Conservation (phyloP, 92 coral and sea anemone genomes). For the Parazoanthus darwini region DNA sequence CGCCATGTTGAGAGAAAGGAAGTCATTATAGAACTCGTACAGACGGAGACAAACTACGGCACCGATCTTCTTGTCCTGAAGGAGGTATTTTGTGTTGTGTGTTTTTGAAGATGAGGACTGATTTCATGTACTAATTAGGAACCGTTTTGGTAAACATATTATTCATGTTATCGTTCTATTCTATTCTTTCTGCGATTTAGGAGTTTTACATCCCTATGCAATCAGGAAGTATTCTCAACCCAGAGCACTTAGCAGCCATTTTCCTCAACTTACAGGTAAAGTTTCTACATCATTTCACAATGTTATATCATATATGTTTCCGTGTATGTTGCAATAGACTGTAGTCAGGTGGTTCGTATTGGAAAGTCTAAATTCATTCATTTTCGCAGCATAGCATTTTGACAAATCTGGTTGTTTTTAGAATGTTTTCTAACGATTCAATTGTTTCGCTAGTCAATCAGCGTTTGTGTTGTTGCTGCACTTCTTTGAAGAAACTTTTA, state of each 20-base stretch:
- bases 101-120: too few relatives aligned
- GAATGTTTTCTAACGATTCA: too few relatives aligned
- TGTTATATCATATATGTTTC: neutral
- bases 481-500: too few relatives aligned
- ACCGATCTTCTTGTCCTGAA: slow-evolving; percentile 92
- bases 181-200: slow-evolving; percentile 40
- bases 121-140: too few relatives aligned
- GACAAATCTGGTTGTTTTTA: too few relatives aligned
- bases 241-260: slow-evolving; percentile 89
- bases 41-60: slow-evolving; percentile 93
- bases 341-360: neutral
- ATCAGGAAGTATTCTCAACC: slow-evolving; percentile 86
- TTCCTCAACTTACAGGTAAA: slow-evolving; percentile 92
- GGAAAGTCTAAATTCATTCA: too few relatives aligned
- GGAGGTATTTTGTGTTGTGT: slow-evolving; percentile 61
- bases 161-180: neutral
- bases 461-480: too few relatives aligned
- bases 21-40: slow-evolving; percentile 93
- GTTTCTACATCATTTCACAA: neutral
- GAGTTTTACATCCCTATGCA: slow-evolving; percentile 96
- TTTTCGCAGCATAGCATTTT: too few relatives aligned
- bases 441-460: too few relatives aligned
- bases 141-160: too few relatives aligned
- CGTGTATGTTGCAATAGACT: neutral
- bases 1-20: slow-evolving; percentile 92